Evolutionary conservation across 1,140 invertebrate species (phyloP).

Genomic region (Drosophila neocordata): DNA sequence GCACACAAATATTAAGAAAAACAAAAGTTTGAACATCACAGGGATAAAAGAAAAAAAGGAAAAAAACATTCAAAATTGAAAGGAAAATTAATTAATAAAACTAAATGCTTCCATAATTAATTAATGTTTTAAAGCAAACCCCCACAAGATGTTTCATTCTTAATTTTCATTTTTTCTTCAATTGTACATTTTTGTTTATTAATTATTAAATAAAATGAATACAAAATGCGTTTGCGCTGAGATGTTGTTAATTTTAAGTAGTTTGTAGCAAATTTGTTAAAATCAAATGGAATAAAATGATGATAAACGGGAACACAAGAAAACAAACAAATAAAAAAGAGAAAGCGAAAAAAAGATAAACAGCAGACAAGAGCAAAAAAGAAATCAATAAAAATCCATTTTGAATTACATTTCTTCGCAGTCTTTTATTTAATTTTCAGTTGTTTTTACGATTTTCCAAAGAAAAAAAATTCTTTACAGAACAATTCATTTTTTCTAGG

Average conservation of each 20-base stretch:
- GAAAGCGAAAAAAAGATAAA: slow-evolving; percentile 24
- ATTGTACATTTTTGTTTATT: slow-evolving; percentile 70
- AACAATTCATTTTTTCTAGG: too few relatives aligned
- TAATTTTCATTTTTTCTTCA: slow-evolving; percentile 49
- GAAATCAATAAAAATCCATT: neutral
- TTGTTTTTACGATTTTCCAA: too few relatives aligned
- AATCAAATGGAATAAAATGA: slow-evolving; percentile 30
- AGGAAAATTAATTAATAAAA: slow-evolving; percentile 21
- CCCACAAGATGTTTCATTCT: slow-evolving; percentile 24
- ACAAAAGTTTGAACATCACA: slow-evolving; percentile 14
- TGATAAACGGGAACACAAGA: slow-evolving; percentile 58
- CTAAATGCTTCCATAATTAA: slow-evolving; percentile 69
- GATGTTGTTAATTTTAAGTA: slow-evolving; percentile 77
- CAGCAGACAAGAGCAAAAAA: slow-evolving; percentile 10
- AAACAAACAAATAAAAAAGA: slow-evolving; percentile 21
- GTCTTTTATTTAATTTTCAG: too few relatives aligned
- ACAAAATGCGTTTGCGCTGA: slow-evolving; percentile 46
- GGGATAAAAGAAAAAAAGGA: neutral
- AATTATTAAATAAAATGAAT: slow-evolving; percentile 43
- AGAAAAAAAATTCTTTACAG: too few relatives aligned
- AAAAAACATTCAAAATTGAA: neutral
- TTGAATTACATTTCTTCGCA: neutral
- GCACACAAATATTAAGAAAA: slow-evolving; percentile 38
- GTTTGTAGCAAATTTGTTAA: slow-evolving; percentile 76
- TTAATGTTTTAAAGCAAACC: slow-evolving; percentile 51